These are phyloP conservation scores for Taeniopygia guttata DNA, from an alignment of 2,797 vertebrate species.

Conservation along the genomic window DNA sequence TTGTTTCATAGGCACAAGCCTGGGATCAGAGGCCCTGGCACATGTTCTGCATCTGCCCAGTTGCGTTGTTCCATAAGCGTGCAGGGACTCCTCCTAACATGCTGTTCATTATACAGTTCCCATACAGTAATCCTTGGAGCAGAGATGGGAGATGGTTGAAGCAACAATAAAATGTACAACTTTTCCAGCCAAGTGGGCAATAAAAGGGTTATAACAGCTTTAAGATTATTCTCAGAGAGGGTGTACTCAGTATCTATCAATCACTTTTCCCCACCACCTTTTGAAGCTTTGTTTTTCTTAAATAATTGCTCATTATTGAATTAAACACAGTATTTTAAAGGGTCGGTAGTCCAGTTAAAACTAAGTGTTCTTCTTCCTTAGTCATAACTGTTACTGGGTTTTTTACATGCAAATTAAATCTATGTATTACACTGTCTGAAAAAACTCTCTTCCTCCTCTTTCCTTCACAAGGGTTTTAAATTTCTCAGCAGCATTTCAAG, in stretches of 20 bases:
- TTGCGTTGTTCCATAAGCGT: rapidly evolving
- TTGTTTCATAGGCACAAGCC: not conserved
- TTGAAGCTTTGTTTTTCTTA: not conserved
- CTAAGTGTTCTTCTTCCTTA: not conserved
- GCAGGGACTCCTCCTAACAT: not conserved
- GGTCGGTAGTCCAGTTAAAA: not conserved
- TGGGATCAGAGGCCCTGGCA: not conserved
- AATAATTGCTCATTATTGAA: not conserved
- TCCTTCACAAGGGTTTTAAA: not conserved
- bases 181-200: not conserved
- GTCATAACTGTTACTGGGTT: not conserved
- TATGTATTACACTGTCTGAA: not conserved
- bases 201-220: not conserved
- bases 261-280: not conserved
- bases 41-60: not conserved
- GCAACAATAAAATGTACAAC: not conserved
- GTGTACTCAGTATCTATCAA: not conserved
- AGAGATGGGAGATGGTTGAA: not conserved
- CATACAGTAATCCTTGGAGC: not conserved
- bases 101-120: not conserved
- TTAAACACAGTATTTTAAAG: not conserved
- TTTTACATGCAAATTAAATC: not conserved
- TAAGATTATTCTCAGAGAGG: not conserved
- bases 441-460: not conserved
- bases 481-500: not conserved